Base-by-base conservation (phyloP, 2,113 vertebrate species). In the Clarias macrocephalus region DNA sequence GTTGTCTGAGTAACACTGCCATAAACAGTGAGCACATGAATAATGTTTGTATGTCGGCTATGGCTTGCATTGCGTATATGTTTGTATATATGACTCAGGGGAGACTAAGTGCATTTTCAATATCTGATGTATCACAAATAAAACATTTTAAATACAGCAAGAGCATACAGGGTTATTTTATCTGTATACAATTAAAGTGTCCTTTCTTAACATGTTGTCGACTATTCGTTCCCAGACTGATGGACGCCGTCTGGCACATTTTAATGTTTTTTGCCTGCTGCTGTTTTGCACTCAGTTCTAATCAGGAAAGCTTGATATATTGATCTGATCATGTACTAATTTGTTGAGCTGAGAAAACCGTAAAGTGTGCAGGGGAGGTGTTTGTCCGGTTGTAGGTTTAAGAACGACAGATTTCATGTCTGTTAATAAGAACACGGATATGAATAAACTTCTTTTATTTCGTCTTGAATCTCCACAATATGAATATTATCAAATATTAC, bases 131-230 rank as follows among this genome's bases (percentile, higher is more conserved):
- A 73, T 42, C 3, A 52, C 28, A 33, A 80, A 57, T 57, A 52
- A 54, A 37, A 59, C 48, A 30, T 21, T 57, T 70, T 56, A 83
- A 65, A 66, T 54, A 1, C 52, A 75, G 25, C 54, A 30, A 75
- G 4, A 84, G 56, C 23, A 72, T 23, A 19, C 28, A 18, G 5
- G 10, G 21, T 30, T 59, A 59, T 70, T 72, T 70, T 10, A 57
- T 56, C 12, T 59, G 21, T 59, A 75, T 42, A 42, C 54, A 23
- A 59, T 15, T 84, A 72, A 84, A 84, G 21, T 70, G 72, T 70
- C 0, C n/a, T 66, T 37, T 85, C 13, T 52, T 63, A 3, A 62
- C 73, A 2, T 85, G 30, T 16, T 23, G 33, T 84, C 30, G 1
- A 33, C 25, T 77, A 8, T 18, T 56, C 0, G 25, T 12, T 52